A percentile compares a stretch with the other conserved stretches of the same genome.
These are phyloP conservation scores for Piprites chloris DNA, from an alignment of 2,113 vertebrate species.

Conservation along the genomic window DNA sequence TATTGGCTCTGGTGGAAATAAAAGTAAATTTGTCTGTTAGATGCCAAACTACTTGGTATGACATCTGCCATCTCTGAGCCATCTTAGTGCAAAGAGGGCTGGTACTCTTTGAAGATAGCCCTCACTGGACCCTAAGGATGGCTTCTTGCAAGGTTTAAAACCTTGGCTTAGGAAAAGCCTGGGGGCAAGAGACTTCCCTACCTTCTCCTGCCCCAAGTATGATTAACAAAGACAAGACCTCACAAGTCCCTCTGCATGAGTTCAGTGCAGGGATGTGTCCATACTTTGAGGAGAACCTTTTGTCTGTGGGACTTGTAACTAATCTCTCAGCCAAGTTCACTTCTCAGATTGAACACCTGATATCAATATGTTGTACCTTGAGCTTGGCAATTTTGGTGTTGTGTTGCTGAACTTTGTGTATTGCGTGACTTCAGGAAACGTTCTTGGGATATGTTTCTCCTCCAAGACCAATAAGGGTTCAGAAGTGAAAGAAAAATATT, in stretches of 20 bases:
- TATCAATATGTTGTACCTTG: background rate
- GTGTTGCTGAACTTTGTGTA: background rate
- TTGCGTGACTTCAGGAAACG: background rate
- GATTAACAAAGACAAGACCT: background rate
- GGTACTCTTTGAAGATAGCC: background rate
- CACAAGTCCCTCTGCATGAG: background rate
- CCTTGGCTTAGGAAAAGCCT: background rate
- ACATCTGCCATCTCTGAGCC: accelerated
- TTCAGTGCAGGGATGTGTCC: background rate
- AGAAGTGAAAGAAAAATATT: background rate
- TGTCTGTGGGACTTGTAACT: background rate
- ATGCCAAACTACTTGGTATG: background rate
- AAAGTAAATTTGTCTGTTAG: background rate
- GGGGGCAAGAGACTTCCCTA: background rate
- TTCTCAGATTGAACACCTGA: background rate
- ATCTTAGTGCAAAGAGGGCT: background rate
- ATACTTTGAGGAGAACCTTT: background rate
- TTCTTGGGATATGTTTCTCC: background rate
- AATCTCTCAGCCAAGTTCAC: background rate
- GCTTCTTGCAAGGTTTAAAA: background rate
- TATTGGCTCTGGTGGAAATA: background rate
- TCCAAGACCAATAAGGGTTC: background rate
- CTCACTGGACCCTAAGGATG: background rate
- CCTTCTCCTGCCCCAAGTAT: background rate
- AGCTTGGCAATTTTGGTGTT: background rate